Percentiles rank a stretch among this genome's conserved stretches.
phyloP scores from a whole-genome alignment of 2,113 vertebrate genomes.

The Tamias sibiricus region DNA sequence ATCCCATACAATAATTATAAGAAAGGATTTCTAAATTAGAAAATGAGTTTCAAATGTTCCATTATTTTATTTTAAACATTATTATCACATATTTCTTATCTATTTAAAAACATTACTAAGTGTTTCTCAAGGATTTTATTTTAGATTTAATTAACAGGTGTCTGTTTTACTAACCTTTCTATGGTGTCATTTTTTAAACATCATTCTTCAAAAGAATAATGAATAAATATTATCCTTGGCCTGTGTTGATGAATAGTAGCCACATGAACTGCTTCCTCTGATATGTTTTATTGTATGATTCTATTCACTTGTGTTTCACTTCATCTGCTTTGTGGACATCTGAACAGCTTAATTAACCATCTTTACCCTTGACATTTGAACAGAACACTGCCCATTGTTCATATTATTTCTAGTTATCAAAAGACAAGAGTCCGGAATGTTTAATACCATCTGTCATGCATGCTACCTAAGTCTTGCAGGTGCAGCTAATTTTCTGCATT shows the following conservation, averaged over 20 bases:
- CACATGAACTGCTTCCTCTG: background rate
- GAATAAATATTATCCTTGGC: background rate
- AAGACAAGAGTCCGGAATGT: constrained; percentile 39
- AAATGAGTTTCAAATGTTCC: background rate
- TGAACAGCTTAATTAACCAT: constrained; percentile 70
- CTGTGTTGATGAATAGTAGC: background rate
- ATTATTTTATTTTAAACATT: background rate
- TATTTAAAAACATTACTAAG: background rate
- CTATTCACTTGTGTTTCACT: constrained; percentile 60
- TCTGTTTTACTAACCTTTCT: background rate
- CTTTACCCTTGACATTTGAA: constrained; percentile 29
- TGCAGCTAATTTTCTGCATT: constrained; percentile 43
- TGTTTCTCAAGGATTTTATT: background rate
- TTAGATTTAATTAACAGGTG: background rate
- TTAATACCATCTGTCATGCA: constrained; percentile 46
- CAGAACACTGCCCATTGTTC: constrained; percentile 41
- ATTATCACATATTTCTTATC: background rate
- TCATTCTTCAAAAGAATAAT: constrained; percentile 28
- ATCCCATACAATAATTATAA: background rate
- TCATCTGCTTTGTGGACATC: constrained; percentile 48
- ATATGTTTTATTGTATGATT: constrained; percentile 26
- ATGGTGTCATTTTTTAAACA: background rate
- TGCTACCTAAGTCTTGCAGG: constrained; percentile 31
- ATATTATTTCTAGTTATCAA: constrained; percentile 60
- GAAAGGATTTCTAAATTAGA: background rate